Conservation (phyloP, 2,113 vertebrate genomes). For the Apus apus region DNA sequence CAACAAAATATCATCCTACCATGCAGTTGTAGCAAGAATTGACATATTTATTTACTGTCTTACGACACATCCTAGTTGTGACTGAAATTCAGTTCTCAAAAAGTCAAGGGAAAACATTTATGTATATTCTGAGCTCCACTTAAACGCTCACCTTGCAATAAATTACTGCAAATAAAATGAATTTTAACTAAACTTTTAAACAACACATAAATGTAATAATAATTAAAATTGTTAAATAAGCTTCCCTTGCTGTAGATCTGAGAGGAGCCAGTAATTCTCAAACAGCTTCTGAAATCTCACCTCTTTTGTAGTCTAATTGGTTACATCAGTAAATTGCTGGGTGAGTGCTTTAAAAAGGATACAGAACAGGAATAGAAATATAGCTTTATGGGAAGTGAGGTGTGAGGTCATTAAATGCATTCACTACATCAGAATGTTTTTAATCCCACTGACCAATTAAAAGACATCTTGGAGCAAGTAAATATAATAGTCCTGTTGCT, state of each 20-base stretch:
- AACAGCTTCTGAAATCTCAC: slow-evolving; percentile 47
- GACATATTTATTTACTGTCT: background rate
- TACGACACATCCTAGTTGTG: background rate
- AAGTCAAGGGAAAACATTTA: background rate
- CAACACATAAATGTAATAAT: background rate
- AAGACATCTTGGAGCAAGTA: slow-evolving; percentile 53
- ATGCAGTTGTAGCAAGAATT: background rate
- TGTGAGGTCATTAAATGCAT: slow-evolving; percentile 71
- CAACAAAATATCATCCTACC: background rate
- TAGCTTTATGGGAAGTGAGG: slow-evolving; percentile 65
- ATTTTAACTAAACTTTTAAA: slow-evolving; percentile 21
- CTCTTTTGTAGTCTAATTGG: slow-evolving; percentile 72
- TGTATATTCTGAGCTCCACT: background rate
- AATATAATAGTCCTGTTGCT: background rate
- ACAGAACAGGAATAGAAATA: slow-evolving; percentile 60
- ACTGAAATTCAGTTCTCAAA: background rate
- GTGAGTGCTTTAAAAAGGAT: slow-evolving; percentile 60
- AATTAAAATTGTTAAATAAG: background rate
- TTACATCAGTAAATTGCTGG: slow-evolving; percentile 59
- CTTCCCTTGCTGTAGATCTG: background rate
- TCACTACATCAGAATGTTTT: slow-evolving; percentile 55
- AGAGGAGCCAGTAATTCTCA: background rate
- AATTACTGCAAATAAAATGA: slow-evolving; percentile 10
- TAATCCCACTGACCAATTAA: slow-evolving; percentile 72
- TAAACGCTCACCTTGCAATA: slow-evolving; percentile 13